Evolutionary conservation across 1,140 invertebrate species (phyloP).

Genomic region (Brachionus manjavacas): DNA sequence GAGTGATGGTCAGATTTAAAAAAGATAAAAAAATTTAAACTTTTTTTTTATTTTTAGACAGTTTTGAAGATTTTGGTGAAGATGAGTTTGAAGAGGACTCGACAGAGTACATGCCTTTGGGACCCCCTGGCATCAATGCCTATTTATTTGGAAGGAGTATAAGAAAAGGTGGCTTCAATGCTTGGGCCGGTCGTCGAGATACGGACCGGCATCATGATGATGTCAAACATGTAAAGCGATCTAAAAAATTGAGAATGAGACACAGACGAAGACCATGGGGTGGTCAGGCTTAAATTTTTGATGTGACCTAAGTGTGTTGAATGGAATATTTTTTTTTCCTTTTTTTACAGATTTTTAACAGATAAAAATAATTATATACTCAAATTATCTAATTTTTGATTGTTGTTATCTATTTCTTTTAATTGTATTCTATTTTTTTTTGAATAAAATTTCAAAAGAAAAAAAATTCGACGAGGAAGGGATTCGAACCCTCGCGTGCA

Average conservation of each 20-base stretch:
- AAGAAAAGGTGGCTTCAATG: constrained; percentile 39
- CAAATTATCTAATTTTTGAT: neutral
- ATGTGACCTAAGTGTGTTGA: neutral
- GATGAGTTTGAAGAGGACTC: neutral
- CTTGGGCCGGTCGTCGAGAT: constrained; percentile 30
- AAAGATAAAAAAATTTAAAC: neutral
- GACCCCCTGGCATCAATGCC: constrained; percentile 6
- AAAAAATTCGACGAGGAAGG: constrained; percentile 40
- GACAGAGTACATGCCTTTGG: neutral
- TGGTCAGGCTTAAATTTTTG: neutral
- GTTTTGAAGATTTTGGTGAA: neutral
- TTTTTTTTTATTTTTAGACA: neutral
- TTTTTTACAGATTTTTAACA: too few relatives aligned
- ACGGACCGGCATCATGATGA: neutral
- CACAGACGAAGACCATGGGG: constrained; percentile 23
- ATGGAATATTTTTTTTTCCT: neutral
- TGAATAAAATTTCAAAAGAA: neutral
- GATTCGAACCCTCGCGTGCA: constrained; percentile 41
- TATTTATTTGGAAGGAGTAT: neutral
- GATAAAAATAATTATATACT: neutral
- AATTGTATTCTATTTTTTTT: neutral
- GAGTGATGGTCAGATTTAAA: neutral
- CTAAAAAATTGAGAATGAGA: constrained; percentile 23
- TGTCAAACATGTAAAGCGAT: neutral
- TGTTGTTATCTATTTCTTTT: neutral